phyloP scores from a whole-genome alignment of 2,888 invertebrate species.

The Tenthredo amoena region DNA sequence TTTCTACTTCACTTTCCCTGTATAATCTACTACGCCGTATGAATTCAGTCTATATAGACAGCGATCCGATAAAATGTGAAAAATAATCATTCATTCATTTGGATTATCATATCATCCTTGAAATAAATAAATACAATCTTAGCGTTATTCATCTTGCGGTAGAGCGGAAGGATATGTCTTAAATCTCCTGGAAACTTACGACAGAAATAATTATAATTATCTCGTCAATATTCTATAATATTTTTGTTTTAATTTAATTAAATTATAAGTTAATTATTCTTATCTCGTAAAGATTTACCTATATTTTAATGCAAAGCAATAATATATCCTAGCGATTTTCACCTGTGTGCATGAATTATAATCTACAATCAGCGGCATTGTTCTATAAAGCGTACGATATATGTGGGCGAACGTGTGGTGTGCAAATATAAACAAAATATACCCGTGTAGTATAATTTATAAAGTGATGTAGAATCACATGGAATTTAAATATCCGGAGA shows the following conservation, averaged over 20 bases:
- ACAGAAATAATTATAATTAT: background rate
- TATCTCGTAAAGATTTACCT: no score
- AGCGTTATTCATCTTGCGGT: background rate
- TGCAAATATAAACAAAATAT: background rate
- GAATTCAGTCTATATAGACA: background rate
- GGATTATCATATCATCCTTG: background rate
- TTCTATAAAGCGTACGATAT: background rate
- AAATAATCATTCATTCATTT: background rate
- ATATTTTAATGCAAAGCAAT: no score
- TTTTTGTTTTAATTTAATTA: no score
- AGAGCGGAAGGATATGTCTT: background rate
- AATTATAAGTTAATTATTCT: no score
- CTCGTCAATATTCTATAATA: background rate
- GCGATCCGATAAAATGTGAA: background rate
- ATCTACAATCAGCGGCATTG: constrained; percentile 16
- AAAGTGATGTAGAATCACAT: background rate
- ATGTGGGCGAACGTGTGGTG: background rate
- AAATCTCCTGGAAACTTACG: background rate
- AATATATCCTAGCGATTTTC: background rate
- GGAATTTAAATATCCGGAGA: background rate
- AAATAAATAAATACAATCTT: background rate
- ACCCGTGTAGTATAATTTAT: background rate
- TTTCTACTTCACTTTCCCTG: constrained; percentile 20
- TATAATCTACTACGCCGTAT: background rate
- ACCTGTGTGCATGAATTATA: background rate